Evolutionary conservation across 2,113 vertebrate genomes (phyloP).

Genomic region (Nannobrachium achirus): DNA sequence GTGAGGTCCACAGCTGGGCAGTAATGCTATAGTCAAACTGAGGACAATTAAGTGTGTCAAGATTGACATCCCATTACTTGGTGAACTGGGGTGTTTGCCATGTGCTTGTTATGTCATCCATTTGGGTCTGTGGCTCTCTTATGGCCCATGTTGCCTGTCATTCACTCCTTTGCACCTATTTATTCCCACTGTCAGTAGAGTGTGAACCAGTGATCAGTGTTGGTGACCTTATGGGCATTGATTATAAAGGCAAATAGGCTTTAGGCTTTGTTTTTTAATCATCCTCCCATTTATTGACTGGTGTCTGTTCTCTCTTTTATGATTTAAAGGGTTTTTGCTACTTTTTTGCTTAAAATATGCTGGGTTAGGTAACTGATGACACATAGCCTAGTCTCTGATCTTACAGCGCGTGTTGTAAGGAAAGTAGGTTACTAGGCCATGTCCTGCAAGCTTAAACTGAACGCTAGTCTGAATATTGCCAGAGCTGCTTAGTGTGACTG

Average conservation of each 20-base stretch:
- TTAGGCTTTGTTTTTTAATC: background rate
- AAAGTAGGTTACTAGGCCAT: conserved; percentile 97
- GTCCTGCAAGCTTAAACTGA: conserved; percentile 90
- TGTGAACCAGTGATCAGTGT: background rate
- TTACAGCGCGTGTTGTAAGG: conserved; percentile 80
- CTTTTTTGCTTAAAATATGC: conserved; percentile 48
- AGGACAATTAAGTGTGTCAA: conserved; percentile 63
- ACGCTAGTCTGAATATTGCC: conserved; percentile 82
- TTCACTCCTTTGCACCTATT: conserved; percentile 11
- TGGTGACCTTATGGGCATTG: background rate
- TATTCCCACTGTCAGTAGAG: conserved; percentile 6
- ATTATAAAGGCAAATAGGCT: background rate
- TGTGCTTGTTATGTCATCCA: conserved; percentile 63
- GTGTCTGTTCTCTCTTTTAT: conserved; percentile 41
- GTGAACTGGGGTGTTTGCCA: conserved; percentile 60
- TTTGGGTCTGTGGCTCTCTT: conserved; percentile 54
- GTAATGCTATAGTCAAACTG: conserved; percentile 35
- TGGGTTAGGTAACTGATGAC: conserved; percentile 86
- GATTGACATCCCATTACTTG: conserved; percentile 54
- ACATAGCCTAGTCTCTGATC: conserved; percentile 79
- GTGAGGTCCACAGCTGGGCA: conserved; percentile 46
- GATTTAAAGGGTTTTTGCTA: conserved; percentile 31
- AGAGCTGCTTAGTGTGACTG: conserved; percentile 85
- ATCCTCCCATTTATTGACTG: background rate
- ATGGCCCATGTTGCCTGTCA: conserved; percentile 38